These are phyloP conservation scores for Lacanobia wlatinum DNA, from an alignment of 2,888 invertebrate genomes.

Conservation along the genomic window DNA sequence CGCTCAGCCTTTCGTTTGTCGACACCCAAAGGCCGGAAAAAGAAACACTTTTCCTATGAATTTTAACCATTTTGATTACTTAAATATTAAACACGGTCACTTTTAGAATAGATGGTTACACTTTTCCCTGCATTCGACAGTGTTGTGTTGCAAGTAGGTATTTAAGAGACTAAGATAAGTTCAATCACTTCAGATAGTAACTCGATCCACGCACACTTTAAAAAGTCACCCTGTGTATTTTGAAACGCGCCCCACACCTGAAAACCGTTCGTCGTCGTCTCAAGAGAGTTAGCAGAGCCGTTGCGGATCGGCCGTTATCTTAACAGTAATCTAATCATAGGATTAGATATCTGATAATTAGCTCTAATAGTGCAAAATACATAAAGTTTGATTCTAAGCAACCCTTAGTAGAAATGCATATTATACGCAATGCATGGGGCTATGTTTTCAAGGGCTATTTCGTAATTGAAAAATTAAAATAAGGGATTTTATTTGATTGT, in stretches of 20 bases:
- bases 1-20: constrained; percentile 80
- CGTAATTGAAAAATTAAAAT: background rate
- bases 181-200: constrained; percentile 50
- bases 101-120: constrained; percentile 23
- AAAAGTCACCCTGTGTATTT: constrained; percentile 48
- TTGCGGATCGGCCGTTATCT: constrained; percentile 71
- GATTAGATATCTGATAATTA: constrained; percentile 11
- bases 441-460: background rate
- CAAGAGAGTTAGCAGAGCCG: constrained; percentile 64
- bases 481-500: background rate
- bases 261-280: constrained; percentile 34
- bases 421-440: background rate
- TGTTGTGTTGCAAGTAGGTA: constrained; percentile 5
- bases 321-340: constrained; percentile 69
- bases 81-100: constrained; percentile 42
- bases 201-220: no score
- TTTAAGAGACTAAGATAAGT: constrained; percentile 41
- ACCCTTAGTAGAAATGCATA: background rate
- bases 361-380: constrained; percentile 17
- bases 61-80: constrained; percentile 84
- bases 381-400: constrained; percentile 4
- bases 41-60: constrained; percentile 78
- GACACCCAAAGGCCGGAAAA: constrained; percentile 84
- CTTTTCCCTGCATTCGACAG: constrained; percentile 14
- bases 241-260: constrained; percentile 64